phyloP scores from a whole-genome alignment of 2,113 vertebrate genomes.

The Nycticryphes semicollaris region DNA sequence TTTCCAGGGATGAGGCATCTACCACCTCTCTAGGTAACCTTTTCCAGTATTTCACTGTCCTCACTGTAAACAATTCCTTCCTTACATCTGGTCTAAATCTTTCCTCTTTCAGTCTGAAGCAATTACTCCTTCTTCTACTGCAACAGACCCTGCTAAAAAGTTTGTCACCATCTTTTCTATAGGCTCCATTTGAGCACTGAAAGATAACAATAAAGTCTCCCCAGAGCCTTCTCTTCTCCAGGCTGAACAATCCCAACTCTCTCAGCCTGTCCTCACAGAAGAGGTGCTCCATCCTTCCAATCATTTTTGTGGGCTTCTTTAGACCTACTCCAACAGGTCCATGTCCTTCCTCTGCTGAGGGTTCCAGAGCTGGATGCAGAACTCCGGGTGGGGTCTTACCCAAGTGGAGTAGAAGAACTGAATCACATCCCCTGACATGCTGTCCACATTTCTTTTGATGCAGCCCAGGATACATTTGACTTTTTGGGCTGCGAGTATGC shows the following conservation, averaged over 20 bases:
- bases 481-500: background rate
- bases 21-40: background rate
- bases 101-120: background rate
- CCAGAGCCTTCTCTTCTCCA: background rate
- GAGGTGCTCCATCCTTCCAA: background rate
- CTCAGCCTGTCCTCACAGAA: background rate
- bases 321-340: background rate
- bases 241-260: background rate
- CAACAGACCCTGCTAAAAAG: background rate
- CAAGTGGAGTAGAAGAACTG: background rate
- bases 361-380: no score
- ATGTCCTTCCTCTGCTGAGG: background rate
- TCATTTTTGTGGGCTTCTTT: background rate
- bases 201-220: background rate
- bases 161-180: background rate
- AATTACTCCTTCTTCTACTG: background rate
- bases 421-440: no score
- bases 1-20: background rate
- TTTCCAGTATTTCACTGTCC: background rate
- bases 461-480: background rate
- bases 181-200: background rate
- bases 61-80: background rate
- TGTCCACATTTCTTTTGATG: no score
- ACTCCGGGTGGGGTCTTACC: background rate
- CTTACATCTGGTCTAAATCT: background rate